These are phyloP conservation scores for Vesta saturnalis DNA, from an alignment of 2,888 invertebrate species.

Conservation along the genomic window DNA sequence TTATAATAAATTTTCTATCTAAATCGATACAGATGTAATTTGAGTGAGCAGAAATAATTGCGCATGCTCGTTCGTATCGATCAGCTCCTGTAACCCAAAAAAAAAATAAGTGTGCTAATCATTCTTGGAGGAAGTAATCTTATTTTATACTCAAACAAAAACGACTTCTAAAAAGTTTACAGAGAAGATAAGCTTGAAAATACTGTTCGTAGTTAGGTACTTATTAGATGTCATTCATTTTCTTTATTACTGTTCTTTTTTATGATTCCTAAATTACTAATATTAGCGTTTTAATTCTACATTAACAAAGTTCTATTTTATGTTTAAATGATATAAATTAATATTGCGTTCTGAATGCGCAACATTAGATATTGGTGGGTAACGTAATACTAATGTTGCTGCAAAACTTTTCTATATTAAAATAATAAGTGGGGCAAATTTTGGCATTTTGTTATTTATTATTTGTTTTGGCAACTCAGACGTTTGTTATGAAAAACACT, in stretches of 20 bases:
- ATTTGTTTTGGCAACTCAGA: not conserved
- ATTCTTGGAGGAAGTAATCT: constrained; percentile 6
- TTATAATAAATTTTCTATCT: constrained; percentile 10
- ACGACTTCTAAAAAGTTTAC: too few species aligned
- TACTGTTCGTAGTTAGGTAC: too few species aligned
- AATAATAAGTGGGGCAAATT: not conserved
- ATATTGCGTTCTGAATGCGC: too few species aligned
- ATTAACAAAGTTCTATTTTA: too few species aligned
- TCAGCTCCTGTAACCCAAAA: constrained; percentile 27
- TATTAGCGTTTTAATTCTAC: too few species aligned
- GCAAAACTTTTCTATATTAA: not conserved
- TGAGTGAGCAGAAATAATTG: constrained; percentile 4
- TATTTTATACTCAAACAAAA: not conserved
- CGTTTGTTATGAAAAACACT: not conserved
- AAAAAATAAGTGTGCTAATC: constrained; percentile 22
- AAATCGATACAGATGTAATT: constrained; percentile 21
- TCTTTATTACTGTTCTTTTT: too few species aligned
- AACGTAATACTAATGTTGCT: too few species aligned
- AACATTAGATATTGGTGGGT: too few species aligned
- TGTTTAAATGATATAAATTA: too few species aligned
- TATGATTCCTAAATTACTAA: too few species aligned
- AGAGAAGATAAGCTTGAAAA: too few species aligned
- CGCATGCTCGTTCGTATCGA: constrained; percentile 34
- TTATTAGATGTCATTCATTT: too few species aligned
- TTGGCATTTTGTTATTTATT: not conserved